phyloP scores from a whole-genome alignment of 2,113 vertebrate species.

The Alaudala cheleensis region DNA sequence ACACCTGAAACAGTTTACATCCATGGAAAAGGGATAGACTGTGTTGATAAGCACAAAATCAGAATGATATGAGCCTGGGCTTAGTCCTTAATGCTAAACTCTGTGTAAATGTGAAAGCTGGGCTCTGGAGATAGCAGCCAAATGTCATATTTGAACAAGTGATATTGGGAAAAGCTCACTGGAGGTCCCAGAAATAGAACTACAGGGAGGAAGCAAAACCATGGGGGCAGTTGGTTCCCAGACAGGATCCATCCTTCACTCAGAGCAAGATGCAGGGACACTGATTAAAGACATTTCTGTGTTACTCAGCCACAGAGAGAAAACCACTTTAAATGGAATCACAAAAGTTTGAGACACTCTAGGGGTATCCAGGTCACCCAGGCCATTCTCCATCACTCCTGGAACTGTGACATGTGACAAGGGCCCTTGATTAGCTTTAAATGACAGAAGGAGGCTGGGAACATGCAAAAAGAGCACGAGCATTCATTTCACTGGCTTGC shows the following conservation, averaged over 20 bases:
- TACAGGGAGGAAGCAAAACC: neutral
- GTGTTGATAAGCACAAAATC: constrained; percentile 61
- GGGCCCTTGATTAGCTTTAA: neutral
- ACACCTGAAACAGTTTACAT: neutral
- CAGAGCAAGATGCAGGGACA: neutral
- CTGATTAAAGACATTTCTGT: neutral
- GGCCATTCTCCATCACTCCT: neutral
- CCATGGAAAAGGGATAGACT: constrained; percentile 26
- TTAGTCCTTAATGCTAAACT: constrained; percentile 52
- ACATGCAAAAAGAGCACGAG: neutral
- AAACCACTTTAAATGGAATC: neutral
- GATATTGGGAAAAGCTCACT: constrained; percentile 33
- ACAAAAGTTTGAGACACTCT: neutral
- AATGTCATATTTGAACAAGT: constrained; percentile 64
- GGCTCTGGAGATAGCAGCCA: constrained; percentile 56
- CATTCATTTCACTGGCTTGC: neutral
- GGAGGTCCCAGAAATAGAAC: constrained; percentile 38
- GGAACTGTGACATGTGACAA: neutral
- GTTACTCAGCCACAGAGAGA: neutral
- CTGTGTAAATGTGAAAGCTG: constrained; percentile 66
- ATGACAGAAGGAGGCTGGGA: neutral
- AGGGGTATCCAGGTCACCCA: neutral
- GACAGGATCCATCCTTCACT: neutral
- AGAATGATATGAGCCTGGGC: constrained; percentile 28
- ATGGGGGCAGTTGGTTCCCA: neutral